Evolutionary conservation across 2,888 invertebrate species (phyloP).

Genomic region (Scelioninae gen. 1): DNA sequence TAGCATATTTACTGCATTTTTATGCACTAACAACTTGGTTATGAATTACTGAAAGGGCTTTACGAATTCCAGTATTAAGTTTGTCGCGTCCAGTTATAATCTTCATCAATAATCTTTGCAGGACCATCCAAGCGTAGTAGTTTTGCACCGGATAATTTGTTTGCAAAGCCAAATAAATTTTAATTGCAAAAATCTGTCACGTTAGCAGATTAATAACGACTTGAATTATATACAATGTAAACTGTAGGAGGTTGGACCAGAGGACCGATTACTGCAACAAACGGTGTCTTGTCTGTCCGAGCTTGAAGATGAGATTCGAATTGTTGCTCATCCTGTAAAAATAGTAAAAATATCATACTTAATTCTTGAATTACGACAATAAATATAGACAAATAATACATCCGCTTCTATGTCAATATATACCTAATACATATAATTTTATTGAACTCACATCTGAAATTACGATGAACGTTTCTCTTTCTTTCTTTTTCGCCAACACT

Average conservation of each 20-base stretch:
- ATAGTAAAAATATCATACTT: neutral
- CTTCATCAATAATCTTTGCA: neutral
- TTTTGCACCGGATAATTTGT: neutral
- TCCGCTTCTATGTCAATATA: too few relatives aligned
- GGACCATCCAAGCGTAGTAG: neutral
- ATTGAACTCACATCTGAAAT: conserved; percentile 3
- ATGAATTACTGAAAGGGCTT: neutral
- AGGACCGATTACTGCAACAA: conserved; percentile 20
- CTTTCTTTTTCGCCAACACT: neutral
- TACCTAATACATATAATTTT: too few relatives aligned
- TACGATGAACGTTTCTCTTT: conserved; percentile 17
- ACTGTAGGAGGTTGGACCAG: neutral
- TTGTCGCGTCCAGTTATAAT: neutral
- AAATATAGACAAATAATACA: too few relatives aligned
- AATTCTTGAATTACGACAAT: neutral
- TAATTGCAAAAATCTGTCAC: neutral
- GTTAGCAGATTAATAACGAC: neutral
- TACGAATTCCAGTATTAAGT: neutral
- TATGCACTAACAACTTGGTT: neutral
- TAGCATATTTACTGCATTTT: neutral
- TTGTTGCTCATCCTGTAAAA: conserved; percentile 31
- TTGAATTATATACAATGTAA: neutral
- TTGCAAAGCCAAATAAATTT: conserved; percentile 1
- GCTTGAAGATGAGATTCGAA: neutral
- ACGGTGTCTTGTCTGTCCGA: conserved; percentile 4